Evolutionary conservation across 1,140 invertebrate species (phyloP).

Genomic region (Trachymyrmex septentrionalis): DNA sequence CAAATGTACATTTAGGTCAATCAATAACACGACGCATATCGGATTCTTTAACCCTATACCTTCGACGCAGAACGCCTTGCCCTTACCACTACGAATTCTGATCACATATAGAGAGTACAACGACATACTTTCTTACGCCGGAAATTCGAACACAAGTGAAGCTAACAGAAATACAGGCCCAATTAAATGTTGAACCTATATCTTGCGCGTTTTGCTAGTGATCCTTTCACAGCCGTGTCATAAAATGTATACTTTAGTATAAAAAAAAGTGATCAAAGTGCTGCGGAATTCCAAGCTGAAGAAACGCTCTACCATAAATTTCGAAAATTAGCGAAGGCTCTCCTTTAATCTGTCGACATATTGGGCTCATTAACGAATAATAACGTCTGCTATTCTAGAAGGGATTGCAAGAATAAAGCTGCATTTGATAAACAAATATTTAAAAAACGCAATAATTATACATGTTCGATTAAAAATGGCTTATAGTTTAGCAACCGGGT

Average conservation of each 20-base stretch:
- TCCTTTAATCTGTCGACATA: background rate
- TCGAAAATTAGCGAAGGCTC: background rate
- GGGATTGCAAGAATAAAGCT: background rate
- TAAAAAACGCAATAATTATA: background rate
- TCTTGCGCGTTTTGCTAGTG: background rate
- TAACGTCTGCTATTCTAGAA: background rate
- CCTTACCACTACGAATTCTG: slow-evolving; percentile 1
- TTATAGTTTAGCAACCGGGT: background rate
- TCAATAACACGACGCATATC: slow-evolving; percentile 25
- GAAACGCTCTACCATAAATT: background rate
- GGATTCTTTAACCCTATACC: slow-evolving; percentile 13
- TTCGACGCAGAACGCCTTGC: background rate
- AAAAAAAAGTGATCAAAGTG: slow-evolving; percentile 4
- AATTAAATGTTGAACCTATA: slow-evolving; percentile 31
- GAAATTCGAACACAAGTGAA: slow-evolving; percentile 29
- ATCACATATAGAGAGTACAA: slow-evolving; percentile 20
- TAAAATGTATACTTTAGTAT: slow-evolving; percentile 41
- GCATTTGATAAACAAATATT: background rate
- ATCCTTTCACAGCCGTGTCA: background rate
- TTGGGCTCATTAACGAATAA: background rate
- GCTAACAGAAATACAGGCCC: background rate
- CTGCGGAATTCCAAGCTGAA: slow-evolving; percentile 3
- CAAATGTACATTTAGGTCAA: slow-evolving; percentile 32
- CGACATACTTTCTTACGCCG: slow-evolving; percentile 34
- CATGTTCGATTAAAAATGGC: background rate